Conservation (phyloP, 1,140 invertebrate genomes). For the Prorops nasuta region DNA sequence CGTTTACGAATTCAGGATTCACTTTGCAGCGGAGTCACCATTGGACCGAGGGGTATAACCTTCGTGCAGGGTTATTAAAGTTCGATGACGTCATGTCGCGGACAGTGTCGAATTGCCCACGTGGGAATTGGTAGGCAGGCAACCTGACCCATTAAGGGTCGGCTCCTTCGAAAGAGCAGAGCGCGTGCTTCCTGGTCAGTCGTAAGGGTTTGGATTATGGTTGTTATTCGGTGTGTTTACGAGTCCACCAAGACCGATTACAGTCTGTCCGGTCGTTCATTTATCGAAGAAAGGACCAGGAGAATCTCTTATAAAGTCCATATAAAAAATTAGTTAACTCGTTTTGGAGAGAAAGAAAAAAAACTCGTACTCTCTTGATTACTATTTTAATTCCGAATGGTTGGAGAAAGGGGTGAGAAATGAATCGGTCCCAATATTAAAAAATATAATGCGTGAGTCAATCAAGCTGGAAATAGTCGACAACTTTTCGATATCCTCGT, state of each 20-base stretch:
- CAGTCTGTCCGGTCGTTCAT: constrained; percentile 21
- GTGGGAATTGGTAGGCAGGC: constrained; percentile 28
- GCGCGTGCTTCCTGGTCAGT: constrained; percentile 32
- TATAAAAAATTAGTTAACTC: no score
- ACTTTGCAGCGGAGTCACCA: not conserved
- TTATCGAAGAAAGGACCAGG: no score
- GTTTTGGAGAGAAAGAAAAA: no score
- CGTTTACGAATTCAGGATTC: not conserved
- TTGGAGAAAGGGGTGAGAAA: no score
- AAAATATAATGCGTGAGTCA: constrained; percentile 9
- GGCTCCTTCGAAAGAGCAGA: constrained; percentile 10
- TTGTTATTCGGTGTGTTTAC: constrained; percentile 36
- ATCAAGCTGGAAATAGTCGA: constrained; percentile 11
- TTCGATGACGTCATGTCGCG: constrained; percentile 26
- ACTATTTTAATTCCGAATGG: no score
- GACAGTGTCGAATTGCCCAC: constrained; percentile 23
- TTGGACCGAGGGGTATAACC: not conserved
- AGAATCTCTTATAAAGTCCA: no score
- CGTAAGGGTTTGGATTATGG: constrained; percentile 35
- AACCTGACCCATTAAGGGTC: constrained; percentile 41
- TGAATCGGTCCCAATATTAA: no score
- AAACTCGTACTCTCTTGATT: constrained; percentile 1
- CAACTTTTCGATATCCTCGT: constrained; percentile 16
- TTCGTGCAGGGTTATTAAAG: constrained; percentile 16
- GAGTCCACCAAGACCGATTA: constrained; percentile 45